Evolutionary conservation across 2,113 vertebrate genomes (phyloP).

Genomic region (Phrynocephalus versicolor): DNA sequence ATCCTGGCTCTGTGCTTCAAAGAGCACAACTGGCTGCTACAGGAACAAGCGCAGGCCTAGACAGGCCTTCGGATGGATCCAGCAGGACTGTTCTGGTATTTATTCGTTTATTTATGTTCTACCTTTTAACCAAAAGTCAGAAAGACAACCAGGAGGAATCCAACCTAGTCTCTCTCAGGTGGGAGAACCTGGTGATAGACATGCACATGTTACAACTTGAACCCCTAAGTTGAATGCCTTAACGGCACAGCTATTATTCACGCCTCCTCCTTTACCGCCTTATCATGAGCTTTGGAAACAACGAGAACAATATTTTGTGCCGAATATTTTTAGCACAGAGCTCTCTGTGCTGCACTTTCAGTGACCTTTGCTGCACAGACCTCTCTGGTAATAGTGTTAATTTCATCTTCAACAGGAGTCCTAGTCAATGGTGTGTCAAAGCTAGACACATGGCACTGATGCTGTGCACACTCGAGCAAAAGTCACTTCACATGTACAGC

Average conservation of each 20-base stretch:
- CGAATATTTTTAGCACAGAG: constrained; percentile 38
- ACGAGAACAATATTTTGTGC: constrained; percentile 32
- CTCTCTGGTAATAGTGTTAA: constrained; percentile 31
- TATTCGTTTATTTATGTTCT: too few species aligned
- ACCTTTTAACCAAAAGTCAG: neutral
- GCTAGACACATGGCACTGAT: constrained; percentile 21
- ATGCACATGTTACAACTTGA: neutral
- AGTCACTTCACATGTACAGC: constrained; percentile 27
- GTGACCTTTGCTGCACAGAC: constrained; percentile 29
- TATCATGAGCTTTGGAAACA: constrained; percentile 34
- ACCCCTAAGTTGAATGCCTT: neutral
- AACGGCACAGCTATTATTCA: constrained; percentile 20
- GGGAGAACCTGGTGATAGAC: neutral
- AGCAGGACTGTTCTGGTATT: too few species aligned
- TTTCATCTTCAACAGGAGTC: constrained; percentile 15
- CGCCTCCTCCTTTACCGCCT: constrained; percentile 7
- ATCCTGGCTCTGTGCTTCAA: too few species aligned
- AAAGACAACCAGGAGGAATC: neutral
- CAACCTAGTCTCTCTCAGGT: neutral
- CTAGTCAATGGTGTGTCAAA: constrained; percentile 22
- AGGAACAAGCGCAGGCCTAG: too few species aligned
- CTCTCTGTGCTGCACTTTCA: constrained; percentile 25
- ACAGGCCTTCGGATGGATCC: too few species aligned
- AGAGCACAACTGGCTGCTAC: too few species aligned
- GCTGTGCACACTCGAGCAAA: neutral